Evolutionary conservation across 2,888 invertebrate species (phyloP).

Genomic region (Congeria kusceri): DNA sequence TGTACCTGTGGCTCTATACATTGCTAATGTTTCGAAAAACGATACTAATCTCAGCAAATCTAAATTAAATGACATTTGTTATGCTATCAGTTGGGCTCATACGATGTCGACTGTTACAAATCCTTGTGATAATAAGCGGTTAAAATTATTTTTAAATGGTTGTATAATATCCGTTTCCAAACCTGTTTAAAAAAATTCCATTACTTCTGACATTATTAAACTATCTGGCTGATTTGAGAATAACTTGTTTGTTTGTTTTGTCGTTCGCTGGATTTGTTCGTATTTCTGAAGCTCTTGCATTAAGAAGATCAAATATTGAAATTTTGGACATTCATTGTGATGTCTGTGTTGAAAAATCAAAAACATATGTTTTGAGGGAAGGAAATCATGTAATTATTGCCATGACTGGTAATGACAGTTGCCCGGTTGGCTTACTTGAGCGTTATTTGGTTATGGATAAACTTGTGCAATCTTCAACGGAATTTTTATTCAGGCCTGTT

Average conservation of each 20-base stretch:
- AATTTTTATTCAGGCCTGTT: too few species aligned
- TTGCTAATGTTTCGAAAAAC: slow-evolving; percentile 2
- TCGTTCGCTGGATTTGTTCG: slow-evolving; percentile 10
- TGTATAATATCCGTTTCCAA: not conserved
- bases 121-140: slow-evolving; percentile 12
- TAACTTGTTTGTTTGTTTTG: slow-evolving; percentile 4
- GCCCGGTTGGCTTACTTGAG: too few species aligned
- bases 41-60: slow-evolving; percentile 14
- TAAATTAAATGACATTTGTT: slow-evolving; percentile 21
- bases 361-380: too few species aligned
- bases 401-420: too few species aligned
- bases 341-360: too few species aligned
- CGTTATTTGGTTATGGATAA: too few species aligned
- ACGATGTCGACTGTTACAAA: not conserved
- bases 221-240: slow-evolving; percentile 9
- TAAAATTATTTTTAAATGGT: slow-evolving; percentile 15
- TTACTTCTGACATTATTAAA: slow-evolving; percentile 12
- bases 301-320: too few species aligned
- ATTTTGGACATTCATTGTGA: too few species aligned
- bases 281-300: not conserved
- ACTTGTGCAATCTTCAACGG: too few species aligned
- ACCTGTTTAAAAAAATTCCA: slow-evolving; percentile 8
- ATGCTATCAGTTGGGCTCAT: slow-evolving; percentile 9
- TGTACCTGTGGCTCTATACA: slow-evolving; percentile 3
- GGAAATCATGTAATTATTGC: too few species aligned